These are phyloP conservation scores for Hippasteria phrygiana DNA, from an alignment of 53 echinoderm and acorn worm genomes.

Conservation along the genomic window DNA sequence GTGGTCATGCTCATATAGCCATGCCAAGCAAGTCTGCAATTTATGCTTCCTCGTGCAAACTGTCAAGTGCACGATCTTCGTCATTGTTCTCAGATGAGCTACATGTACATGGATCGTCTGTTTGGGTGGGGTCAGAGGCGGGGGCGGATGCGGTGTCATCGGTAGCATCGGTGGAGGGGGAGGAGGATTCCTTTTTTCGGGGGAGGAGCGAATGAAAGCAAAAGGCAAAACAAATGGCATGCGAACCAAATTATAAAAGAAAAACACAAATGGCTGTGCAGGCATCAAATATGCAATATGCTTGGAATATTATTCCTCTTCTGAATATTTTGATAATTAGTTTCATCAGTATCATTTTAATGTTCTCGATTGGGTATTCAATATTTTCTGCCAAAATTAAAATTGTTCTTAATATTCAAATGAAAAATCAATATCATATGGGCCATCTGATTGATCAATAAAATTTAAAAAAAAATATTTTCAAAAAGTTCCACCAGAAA, in stretches of 20 bases:
- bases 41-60: neutral
- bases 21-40: neutral
- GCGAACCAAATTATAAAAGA: neutral
- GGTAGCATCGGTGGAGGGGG: neutral
- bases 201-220: neutral
- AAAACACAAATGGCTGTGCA: neutral
- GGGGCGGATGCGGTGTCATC: neutral
- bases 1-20: neutral
- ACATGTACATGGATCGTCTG: neutral
- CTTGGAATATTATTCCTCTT: neutral
- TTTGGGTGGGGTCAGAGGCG: too few species aligned
- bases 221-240: conserved; percentile 4
- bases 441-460: too few species aligned
- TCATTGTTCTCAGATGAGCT: neutral
- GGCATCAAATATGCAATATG: neutral
- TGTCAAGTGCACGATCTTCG: neutral
- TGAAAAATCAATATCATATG: too few species aligned
- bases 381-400: too few species aligned
- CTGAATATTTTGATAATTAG: neutral
- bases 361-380: too few species aligned
- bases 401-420: too few species aligned
- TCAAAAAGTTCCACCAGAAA: too few species aligned
- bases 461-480: too few species aligned
- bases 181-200: neutral
- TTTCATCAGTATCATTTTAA: too few species aligned